Conservation (phyloP, 2,113 vertebrate species). For the Notarius quadriscutis region DNA sequence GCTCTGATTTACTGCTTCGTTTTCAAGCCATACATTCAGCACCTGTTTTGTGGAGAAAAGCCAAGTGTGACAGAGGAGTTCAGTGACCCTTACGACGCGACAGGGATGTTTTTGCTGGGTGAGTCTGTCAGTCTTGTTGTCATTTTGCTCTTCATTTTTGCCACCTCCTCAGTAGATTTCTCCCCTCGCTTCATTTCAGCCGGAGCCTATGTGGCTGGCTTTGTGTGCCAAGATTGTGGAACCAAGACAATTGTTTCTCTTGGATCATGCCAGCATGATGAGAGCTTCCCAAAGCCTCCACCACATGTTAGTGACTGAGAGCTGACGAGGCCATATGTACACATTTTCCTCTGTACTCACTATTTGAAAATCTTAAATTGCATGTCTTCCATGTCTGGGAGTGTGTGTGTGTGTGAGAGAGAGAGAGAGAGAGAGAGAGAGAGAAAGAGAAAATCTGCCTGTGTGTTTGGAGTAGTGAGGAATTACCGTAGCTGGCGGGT, state of each 20-base stretch:
- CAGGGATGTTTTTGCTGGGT: constrained; percentile 74
- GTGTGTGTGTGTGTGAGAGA: constrained; percentile 13
- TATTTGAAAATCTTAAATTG: constrained; percentile 41
- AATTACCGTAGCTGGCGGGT: constrained; percentile 30
- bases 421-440: neutral
- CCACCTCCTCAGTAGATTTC: constrained; percentile 30
- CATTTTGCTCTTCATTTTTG: constrained; percentile 39
- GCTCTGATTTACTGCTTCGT: constrained; percentile 17
- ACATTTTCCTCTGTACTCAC: constrained; percentile 35
- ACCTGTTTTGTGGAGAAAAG: constrained; percentile 53
- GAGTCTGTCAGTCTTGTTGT: constrained; percentile 59
- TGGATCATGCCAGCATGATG: constrained; percentile 21
- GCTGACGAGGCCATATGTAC: constrained; percentile 42
- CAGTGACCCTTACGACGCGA: constrained; percentile 42
- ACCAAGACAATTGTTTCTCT: constrained; percentile 37
- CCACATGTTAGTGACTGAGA: constrained; percentile 56
- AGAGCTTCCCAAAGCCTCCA: constrained; percentile 29
- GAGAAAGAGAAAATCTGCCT: neutral
- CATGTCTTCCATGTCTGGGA: constrained; percentile 12
- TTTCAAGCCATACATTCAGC: constrained; percentile 32
- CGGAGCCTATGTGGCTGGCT: constrained; percentile 29
- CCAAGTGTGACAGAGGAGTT: constrained; percentile 18
- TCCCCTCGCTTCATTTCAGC: constrained; percentile 16
- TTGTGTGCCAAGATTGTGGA: constrained; percentile 28
- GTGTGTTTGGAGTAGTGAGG: constrained; percentile 18